Base-by-base conservation (phyloP, 2,888 invertebrate genomes). In the Eristalinus sepulchralis region DNA sequence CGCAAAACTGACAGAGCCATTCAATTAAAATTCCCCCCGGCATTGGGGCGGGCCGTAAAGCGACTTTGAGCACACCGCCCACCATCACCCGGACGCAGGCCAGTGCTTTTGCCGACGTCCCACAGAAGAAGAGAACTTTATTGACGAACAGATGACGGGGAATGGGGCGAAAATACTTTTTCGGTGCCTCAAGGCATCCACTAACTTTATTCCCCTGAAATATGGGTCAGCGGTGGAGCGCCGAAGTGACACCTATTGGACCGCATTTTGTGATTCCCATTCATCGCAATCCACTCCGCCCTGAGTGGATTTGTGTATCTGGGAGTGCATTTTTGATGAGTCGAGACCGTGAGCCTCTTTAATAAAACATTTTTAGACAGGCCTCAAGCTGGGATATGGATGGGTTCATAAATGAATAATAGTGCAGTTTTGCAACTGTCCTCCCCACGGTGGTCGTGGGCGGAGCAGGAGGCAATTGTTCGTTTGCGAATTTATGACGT, bases 21-120 rank as follows among this genome's bases (percentile, higher is more conserved):
- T 81, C 77, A 81, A 85, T 85, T 81, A 81, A 81, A 81, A 81
- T 27, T 55, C 77, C 77, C 73, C 77, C 59, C 63, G 60, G 85
- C 77, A 11, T 59, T 72, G 39, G 76, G 34, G 60, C 17, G 70
- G 22, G 63, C 24, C 33, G 36, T 39, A 10, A 17, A 39, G 60
- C 47, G 47, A 75, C 70, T 83, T 75, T 75, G 66, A 75, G 66
- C 39, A 47, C 11, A 64, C 73, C 70, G 17, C 39, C 33, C 27
- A 27, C 27, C 2, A 8, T 57, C 60, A n/a, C 64, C 20, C 36
- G 27, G 36, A 36, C 27, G 33, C 70, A 31, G 33, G 13, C 27
- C 67, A 62, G 47, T 17, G 8, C 34, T 34, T 34, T 9, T 34
- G 47, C n/a, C 6, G 47, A 24, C 8, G 31, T n/a, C 6, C 24